Evolutionary conservation across 2,113 vertebrate genomes (phyloP).

Genomic region (Bagarius yarrelli): DNA sequence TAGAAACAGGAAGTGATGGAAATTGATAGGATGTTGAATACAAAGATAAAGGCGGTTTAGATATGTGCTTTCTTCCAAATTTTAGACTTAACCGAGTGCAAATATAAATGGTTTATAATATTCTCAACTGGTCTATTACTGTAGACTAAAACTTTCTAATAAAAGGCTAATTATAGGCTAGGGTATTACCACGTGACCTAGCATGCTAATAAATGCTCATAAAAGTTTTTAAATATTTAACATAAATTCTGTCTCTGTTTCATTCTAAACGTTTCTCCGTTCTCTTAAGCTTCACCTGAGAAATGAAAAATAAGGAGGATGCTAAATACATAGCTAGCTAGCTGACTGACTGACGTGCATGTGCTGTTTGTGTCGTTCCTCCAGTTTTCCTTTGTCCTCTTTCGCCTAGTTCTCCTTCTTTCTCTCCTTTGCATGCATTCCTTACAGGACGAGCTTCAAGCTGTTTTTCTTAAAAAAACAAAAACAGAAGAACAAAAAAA

Average conservation of each 20-base stretch:
- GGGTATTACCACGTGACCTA: neutral
- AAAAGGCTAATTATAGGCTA: neutral
- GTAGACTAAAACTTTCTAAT: neutral
- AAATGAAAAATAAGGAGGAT: slow-evolving; percentile 39
- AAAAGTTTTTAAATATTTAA: slow-evolving; percentile 5
- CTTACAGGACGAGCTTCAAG: slow-evolving; percentile 44
- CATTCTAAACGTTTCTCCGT: slow-evolving; percentile 21
- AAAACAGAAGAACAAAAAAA: neutral
- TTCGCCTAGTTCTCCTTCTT: slow-evolving; percentile 19
- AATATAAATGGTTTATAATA: no score
- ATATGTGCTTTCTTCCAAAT: no score
- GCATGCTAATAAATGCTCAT: neutral
- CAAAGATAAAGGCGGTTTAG: no score
- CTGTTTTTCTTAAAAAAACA: neutral
- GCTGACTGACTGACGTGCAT: slow-evolving; percentile 67
- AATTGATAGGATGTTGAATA: no score
- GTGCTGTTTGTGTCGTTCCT: slow-evolving; percentile 72
- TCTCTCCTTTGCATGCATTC: slow-evolving; percentile 65
- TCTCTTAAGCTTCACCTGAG: slow-evolving; percentile 42
- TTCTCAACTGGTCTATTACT: neutral
- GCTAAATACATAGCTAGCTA: slow-evolving; percentile 53
- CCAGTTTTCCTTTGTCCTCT: slow-evolving; percentile 60
- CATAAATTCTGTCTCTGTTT: neutral
- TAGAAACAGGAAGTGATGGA: no score
- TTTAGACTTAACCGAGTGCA: no score